These are phyloP conservation scores for Littorina saxatilis DNA, from an alignment of 1,140 invertebrate species.

Conservation along the genomic window DNA sequence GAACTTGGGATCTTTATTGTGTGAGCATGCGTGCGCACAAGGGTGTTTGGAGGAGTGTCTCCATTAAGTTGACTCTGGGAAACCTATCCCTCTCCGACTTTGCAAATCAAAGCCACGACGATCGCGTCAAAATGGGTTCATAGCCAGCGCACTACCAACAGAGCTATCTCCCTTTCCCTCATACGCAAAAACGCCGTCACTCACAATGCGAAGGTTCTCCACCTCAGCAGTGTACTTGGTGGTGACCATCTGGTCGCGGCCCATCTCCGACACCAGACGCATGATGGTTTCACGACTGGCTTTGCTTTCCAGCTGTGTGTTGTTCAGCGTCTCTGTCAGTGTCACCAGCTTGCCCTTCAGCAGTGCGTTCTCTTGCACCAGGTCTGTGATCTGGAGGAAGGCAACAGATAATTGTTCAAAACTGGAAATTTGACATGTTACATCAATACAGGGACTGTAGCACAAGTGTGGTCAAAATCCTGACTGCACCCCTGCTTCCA, in stretches of 20 bases:
- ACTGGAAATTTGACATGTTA: neutral
- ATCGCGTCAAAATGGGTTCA: no score
- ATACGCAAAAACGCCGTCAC: no score
- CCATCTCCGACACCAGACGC: conserved; percentile 74
- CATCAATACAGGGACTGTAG: neutral
- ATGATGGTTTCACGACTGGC: conserved; percentile 76
- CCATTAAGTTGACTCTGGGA: no score
- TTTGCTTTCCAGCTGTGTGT: conserved; percentile 73
- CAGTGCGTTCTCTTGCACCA: conserved; percentile 73
- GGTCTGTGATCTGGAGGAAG: conserved; percentile 67
- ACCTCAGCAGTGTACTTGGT: conserved; percentile 67
- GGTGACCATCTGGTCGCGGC: conserved; percentile 71
- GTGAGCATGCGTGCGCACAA: no score
- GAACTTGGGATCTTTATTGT: no score
- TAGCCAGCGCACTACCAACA: no score
- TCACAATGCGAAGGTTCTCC: conserved; percentile 70
- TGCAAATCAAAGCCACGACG: no score
- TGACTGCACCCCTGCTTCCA: neutral
- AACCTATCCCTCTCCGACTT: no score
- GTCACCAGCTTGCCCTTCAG: conserved; percentile 73
- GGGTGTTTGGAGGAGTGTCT: no score
- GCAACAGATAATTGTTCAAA: neutral
- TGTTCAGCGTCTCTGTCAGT: conserved; percentile 69
- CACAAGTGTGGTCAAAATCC: neutral
- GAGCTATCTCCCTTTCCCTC: no score